Evolutionary conservation across 2,797 vertebrate genomes (phyloP).

Genomic region (Zenarchopterus dispar): DNA sequence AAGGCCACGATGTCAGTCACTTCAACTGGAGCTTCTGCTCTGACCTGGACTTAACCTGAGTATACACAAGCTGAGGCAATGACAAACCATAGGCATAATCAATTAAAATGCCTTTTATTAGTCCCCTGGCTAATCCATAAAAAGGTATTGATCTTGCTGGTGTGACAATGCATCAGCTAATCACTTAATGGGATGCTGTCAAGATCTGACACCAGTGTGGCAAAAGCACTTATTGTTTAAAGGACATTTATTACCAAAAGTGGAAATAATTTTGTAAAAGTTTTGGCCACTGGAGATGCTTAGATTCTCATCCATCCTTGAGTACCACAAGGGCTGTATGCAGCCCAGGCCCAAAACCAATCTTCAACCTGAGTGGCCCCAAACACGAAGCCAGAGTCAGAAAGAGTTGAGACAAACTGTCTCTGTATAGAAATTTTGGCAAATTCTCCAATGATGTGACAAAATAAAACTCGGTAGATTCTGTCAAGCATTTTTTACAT

Average conservation of each 20-base stretch:
- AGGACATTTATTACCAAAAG: slow-evolving; percentile 46
- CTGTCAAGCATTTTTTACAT: no score
- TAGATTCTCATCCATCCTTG: slow-evolving; percentile 9
- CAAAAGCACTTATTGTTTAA: slow-evolving; percentile 47
- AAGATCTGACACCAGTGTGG: slow-evolving; percentile 50
- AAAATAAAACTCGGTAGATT: no score
- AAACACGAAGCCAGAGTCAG: background rate
- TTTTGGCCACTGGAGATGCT: slow-evolving; percentile 7
- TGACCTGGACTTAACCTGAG: slow-evolving; percentile 29
- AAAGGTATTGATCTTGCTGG: slow-evolving; percentile 54
- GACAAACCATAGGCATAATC: slow-evolving; percentile 59
- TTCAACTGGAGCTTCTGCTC: slow-evolving; percentile 53
- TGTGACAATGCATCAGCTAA: slow-evolving; percentile 57
- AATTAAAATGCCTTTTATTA: slow-evolving; percentile 65
- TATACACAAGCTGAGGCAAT: slow-evolving; percentile 16
- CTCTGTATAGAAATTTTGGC: no score
- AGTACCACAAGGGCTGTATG: background rate
- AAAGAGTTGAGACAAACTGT: background rate
- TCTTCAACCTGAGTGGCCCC: background rate
- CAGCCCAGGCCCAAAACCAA: background rate
- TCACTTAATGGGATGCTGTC: slow-evolving; percentile 61
- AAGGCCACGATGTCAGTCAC: slow-evolving; percentile 43
- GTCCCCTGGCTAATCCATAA: slow-evolving; percentile 60
- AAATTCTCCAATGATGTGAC: no score
- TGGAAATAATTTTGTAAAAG: slow-evolving; percentile 7